phyloP scores from a whole-genome alignment of 2,888 invertebrate genomes.

The Ochlodes sylvanus region DNA sequence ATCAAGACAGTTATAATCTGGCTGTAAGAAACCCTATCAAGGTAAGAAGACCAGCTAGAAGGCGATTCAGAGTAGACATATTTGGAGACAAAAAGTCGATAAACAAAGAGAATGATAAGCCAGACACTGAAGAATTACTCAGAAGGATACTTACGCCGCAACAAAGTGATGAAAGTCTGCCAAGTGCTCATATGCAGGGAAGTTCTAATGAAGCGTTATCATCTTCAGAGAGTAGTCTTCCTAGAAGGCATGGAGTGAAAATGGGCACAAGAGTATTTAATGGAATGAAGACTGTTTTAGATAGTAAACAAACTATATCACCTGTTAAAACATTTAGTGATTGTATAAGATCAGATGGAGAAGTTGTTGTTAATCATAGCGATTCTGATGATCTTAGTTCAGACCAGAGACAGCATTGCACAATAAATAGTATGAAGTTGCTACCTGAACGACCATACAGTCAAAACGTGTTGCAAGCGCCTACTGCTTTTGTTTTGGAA shows the following conservation, averaged over 20 bases:
- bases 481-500: conserved; percentile 81
- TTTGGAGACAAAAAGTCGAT: conserved; percentile 82
- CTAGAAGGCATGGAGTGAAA: conserved; percentile 88
- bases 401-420: conserved; percentile 79
- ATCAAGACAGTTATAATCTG: conserved; percentile 80
- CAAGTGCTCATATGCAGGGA: conserved; percentile 57
- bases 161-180: conserved; percentile 59
- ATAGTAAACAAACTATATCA: conserved; percentile 58
- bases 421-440: conserved; percentile 78
- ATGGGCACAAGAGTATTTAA: conserved; percentile 90
- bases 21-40: conserved; percentile 77
- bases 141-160: conserved; percentile 71
- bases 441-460: conserved; percentile 77
- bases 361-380: conserved; percentile 72
- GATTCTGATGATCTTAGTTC: conserved; percentile 78
- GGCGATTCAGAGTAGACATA: conserved; percentile 80
- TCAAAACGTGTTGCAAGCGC: conserved; percentile 58
- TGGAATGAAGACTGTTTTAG: conserved; percentile 66
- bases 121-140: conserved; percentile 76
- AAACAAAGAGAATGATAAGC: conserved; percentile 89
- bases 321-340: conserved; percentile 56
- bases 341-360: conserved; percentile 67
- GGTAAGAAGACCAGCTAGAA: conserved; percentile 73
- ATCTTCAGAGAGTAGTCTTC: conserved; percentile 80
- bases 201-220: conserved; percentile 78